A percentile compares a stretch with the other conserved stretches of the same genome.
Conservation (phyloP, 1,140 invertebrate genomes). For the Procambarus clarkii region DNA sequence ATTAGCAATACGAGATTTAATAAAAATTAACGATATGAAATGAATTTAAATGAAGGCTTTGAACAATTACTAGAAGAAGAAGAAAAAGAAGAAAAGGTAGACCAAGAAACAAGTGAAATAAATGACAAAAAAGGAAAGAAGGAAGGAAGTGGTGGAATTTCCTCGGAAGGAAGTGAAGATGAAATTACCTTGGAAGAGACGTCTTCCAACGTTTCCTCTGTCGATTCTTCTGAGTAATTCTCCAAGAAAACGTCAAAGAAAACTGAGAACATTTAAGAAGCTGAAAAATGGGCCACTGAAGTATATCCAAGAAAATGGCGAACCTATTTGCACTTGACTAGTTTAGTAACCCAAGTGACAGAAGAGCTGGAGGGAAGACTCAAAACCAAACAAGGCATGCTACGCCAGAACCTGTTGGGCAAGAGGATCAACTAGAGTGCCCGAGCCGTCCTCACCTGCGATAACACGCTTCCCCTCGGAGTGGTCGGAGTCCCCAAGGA, state of each 20-base stretch:
- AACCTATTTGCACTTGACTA: background rate
- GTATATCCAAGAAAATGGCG: background rate
- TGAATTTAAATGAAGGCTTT: too few species aligned
- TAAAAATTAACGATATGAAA: too few species aligned
- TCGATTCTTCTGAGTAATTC: background rate
- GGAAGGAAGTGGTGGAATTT: background rate
- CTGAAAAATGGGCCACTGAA: background rate
- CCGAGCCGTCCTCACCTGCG: constrained; percentile 24
- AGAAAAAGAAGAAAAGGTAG: background rate
- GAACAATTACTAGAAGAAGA: background rate
- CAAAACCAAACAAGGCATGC: background rate
- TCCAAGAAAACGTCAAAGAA: too few species aligned
- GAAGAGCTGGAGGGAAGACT: background rate
- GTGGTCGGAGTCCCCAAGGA: background rate
- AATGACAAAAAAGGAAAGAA: background rate
- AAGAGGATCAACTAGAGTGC: constrained; percentile 31
- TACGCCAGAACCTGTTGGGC: constrained; percentile 14
- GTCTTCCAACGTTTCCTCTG: background rate
- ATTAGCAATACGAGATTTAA: too few species aligned
- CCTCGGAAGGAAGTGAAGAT: background rate
- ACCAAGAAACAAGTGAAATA: too few species aligned
- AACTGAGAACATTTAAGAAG: too few species aligned
- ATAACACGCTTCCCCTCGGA: constrained; percentile 10
- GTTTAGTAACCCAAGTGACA: background rate
- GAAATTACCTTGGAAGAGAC: background rate